Conservation (phyloP, 2,888 invertebrate species). For the Caenorhabditis macrosperma region DNA sequence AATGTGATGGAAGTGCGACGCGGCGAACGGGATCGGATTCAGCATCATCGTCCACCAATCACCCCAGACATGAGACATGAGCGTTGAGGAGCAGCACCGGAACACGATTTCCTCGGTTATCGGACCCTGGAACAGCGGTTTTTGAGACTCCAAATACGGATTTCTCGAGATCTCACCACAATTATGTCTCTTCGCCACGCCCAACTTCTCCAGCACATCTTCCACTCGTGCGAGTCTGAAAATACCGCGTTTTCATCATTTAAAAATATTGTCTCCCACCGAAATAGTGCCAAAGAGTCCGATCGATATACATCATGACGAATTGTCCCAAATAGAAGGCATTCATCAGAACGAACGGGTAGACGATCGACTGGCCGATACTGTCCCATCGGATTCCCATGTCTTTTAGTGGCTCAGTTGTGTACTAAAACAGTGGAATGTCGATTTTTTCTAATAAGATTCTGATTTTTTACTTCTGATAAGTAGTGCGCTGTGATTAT, state of each 20-base stretch:
- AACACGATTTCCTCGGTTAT: slow-evolving; percentile 78
- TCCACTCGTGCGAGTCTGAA: slow-evolving; percentile 66
- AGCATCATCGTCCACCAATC: slow-evolving; percentile 46
- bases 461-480: slow-evolving; percentile 33
- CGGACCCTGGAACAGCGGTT: slow-evolving; percentile 73
- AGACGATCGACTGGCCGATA: slow-evolving; percentile 33
- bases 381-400: slow-evolving; percentile 71
- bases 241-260: slow-evolving; percentile 10
- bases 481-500: slow-evolving; percentile 54
- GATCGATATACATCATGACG: slow-evolving; percentile 67
- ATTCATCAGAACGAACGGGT: slow-evolving; percentile 66
- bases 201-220: slow-evolving; percentile 56
- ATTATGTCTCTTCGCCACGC: slow-evolving; percentile 71
- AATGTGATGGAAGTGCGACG: slow-evolving; percentile 77
- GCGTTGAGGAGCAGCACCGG: slow-evolving; percentile 74
- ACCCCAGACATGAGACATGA: slow-evolving; percentile 64
- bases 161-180: slow-evolving; percentile 56
- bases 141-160: no score
- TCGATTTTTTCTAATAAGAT: not conserved
- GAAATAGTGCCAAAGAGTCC: slow-evolving; percentile 61
- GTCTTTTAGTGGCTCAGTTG: slow-evolving; percentile 43
- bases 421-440: slow-evolving; percentile 51
- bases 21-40: slow-evolving; percentile 74
- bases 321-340: slow-evolving; percentile 73
- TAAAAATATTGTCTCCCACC: slow-evolving; percentile 56